These are phyloP conservation scores for Vanessa tameamea DNA, from an alignment of 1,140 invertebrate species.

Conservation along the genomic window DNA sequence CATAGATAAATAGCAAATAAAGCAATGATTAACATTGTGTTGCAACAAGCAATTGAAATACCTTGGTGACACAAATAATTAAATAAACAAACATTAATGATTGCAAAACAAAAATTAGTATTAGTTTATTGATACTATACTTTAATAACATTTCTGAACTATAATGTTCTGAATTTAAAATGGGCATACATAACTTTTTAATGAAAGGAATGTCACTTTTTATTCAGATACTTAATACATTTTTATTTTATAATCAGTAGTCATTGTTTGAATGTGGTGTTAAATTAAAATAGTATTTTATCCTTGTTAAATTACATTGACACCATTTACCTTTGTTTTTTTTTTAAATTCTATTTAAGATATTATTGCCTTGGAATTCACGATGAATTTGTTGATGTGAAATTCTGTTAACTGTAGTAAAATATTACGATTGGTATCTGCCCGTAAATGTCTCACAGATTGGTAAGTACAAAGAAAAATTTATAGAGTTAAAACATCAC, in stretches of 20 bases:
- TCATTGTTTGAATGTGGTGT: neutral
- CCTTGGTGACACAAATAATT: neutral
- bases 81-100: neutral
- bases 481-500: no score
- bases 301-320: slow-evolving; percentile 6
- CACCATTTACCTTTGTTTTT: neutral
- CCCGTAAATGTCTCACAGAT: no score
- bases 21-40: neutral
- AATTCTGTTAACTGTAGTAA: no score
- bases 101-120: neutral
- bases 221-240: no score
- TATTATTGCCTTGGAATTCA: no score
- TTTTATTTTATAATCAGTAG: neutral
- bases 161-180: neutral
- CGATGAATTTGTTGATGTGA: no score
- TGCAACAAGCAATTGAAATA: neutral
- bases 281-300: neutral
- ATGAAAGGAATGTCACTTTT: no score
- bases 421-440: no score
- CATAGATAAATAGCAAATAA: neutral
- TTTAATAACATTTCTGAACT: neutral
- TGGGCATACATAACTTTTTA: neutral
- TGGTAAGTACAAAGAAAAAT: no score
- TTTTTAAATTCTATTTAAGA: no score
- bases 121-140: neutral